Evolutionary conservation across 2,888 invertebrate species (phyloP), one percentile per base, ranked within the genome.

Genomic region (Podabrus alpinus): DNA sequence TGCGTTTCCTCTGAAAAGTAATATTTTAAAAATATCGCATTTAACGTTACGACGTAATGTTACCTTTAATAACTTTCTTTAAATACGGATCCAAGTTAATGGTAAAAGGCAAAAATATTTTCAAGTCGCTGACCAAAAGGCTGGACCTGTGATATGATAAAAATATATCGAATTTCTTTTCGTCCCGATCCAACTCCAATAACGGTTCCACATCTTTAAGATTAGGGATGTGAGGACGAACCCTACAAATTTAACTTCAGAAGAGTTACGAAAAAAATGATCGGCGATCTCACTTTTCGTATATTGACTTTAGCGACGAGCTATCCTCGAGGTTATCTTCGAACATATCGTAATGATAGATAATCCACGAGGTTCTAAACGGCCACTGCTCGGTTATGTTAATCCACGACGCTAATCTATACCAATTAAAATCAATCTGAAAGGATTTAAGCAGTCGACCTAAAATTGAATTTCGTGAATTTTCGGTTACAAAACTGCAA

Each of bases 301-400:
- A 99, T 78, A 99, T 93, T 79, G 93, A 91, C 87, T 97, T 97
- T 71, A 99, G 89, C 4, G 97, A 93, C 64, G 93, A 92, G 77
- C 91, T 91, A 86, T 98, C 97, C 76, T 97, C 97, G 67, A 97
- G 90, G 76, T 91, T 91, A 24, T 97, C 95, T 85, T 98, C 97
- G 81, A 92, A 93, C 73, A 94, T 92, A 86, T 98, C 98, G 85
- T 95, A 97, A 86, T 97, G 95, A 83, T 97, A 92, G 79, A 99
- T 97, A 83, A 99, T 94, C 98, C 98, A 98, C 13, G 98, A 98
- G 21, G 98, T 96, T 72, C 98, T 91, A 88, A 97, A 95, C 0
- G 99, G 99, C 99, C 99, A 99, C 86, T 99, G 99, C 86, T 99
- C 99, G 0, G 98, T 97, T 73, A 99, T 92, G 88, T 99, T 98